phyloP scores from a whole-genome alignment of 2,113 vertebrate genomes.

The Psettodes erumei region DNA sequence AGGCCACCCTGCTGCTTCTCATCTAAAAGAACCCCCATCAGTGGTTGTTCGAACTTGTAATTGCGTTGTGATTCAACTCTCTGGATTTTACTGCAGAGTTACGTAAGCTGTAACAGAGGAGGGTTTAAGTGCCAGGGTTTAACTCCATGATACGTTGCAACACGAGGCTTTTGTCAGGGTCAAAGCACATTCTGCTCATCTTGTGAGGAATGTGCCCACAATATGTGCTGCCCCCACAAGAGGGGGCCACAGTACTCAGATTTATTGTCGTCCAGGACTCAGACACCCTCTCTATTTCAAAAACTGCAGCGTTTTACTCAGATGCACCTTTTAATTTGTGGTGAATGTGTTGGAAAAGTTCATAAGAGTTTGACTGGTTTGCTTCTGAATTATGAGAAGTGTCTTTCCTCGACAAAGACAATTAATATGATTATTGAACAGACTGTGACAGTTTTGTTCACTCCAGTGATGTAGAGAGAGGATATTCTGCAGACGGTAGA shows the following conservation, averaged over 20 bases:
- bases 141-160: neutral
- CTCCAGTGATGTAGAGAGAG: neutral
- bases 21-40: conserved; percentile 11
- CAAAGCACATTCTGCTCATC: conserved; percentile 11
- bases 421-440: neutral
- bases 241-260: conserved; percentile 58
- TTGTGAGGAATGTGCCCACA: neutral
- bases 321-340: neutral
- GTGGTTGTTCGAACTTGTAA: conserved; percentile 25
- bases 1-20: conserved; percentile 30
- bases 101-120: neutral
- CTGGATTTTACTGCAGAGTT: conserved; percentile 6
- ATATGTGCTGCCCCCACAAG: conserved; percentile 49
- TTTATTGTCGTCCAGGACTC: neutral
- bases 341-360: neutral
- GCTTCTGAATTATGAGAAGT: neutral
- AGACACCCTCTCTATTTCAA: neutral
- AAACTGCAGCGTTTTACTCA: neutral
- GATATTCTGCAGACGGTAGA: conserved; percentile 37
- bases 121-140: neutral
- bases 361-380: neutral
- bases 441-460: neutral
- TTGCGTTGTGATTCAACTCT: conserved; percentile 25
- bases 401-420: neutral
- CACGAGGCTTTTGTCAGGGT: neutral